These are phyloP conservation scores for Chymomyza costata DNA, from an alignment of 1,140 invertebrate species.

Conservation along the genomic window DNA sequence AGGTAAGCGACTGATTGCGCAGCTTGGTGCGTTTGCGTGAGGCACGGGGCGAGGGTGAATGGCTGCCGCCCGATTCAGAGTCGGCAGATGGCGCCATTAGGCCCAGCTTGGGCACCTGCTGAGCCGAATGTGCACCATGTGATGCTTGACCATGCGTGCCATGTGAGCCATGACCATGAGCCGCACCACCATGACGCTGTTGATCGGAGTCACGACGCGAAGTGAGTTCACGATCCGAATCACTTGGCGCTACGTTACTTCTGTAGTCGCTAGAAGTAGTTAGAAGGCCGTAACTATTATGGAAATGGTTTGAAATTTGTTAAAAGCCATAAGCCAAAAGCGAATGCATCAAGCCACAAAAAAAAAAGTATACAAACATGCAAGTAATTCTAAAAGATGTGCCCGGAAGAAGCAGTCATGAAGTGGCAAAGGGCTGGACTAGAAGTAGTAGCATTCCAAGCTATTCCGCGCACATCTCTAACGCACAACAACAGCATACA, in stretches of 20 bases:
- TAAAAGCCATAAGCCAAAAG: conserved; percentile 26
- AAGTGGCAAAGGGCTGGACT: too few species aligned
- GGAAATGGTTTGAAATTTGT: conserved; percentile 58
- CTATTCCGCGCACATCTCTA: conserved; percentile 1
- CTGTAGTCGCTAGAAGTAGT: conserved; percentile 89
- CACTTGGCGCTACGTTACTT: conserved; percentile 90
- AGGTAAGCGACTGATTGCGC: conserved; percentile 94
- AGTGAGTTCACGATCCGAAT: conserved; percentile 87
- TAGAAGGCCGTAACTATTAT: conserved; percentile 75
- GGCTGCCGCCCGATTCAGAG: conserved; percentile 90
- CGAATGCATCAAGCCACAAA: conserved; percentile 8
- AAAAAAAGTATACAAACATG: not conserved
- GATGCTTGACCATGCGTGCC: too few species aligned
- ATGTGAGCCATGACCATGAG: conserved; percentile 31
- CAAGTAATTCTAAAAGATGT: too few species aligned
- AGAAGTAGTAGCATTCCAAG: too few species aligned
- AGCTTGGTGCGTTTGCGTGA: conserved; percentile 86
- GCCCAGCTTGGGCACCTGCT: conserved; percentile 78
- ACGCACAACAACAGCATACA: not conserved
- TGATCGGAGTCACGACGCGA: conserved; percentile 81
- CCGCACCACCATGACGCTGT: conserved; percentile 37
- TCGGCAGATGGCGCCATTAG: conserved; percentile 84
- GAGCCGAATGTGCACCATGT: conserved; percentile 13
- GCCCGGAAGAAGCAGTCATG: too few species aligned
- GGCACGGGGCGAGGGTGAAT: conserved; percentile 89